Evolutionary conservation across 2,113 vertebrate genomes (phyloP), one percentile per base, ranked within the genome.

Genomic region (Eurypyga helias): DNA sequence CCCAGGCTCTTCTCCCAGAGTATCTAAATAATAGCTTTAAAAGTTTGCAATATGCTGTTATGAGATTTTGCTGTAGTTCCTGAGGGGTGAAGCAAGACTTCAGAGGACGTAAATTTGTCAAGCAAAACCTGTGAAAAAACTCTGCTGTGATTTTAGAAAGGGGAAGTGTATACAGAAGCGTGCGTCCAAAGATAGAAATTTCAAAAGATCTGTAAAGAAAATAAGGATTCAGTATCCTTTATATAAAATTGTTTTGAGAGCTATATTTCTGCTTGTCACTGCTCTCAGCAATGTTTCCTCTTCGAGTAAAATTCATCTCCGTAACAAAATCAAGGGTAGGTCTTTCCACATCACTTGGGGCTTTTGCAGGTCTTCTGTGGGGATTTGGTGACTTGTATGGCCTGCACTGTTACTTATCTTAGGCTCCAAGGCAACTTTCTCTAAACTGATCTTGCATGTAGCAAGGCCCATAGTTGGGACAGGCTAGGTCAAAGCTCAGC

Each of bases 11-110:
- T 52, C 58, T 92, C n/a, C 19, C 21, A 77, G 46, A 71, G 17
- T 73, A 80, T 90, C 41, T 90, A 73, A 92, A 70, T 62, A 92
- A 83, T 70, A 36, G 21, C 41, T 90, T 81, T 79, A 28, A 78
- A 75, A 81, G 46, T 80, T 51, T 89, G 69, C 71, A 87, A n/a
- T 92, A 62, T 29, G 62, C 19, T 46, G 34, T 89, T 90, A 38
- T 43, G 60, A 95, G 43, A 23, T 91, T 66, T 46, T 75, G 23
- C 13, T 95, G 83, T 89, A 90, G 26, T 14, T 94, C 67, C 55
- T 81, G 60, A 87, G 72, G 76, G 67, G 6, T 28, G 43, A 87
- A 81, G 54, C 18, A 58, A 62, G n/a, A 51, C 49, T 92, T 83
- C 4, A 28, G 49, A 76, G 25, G 20, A 95, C 28, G 51, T 54